Conservation (phyloP, 2,888 invertebrate genomes). For the Archaeoteleia sp. region DNA sequence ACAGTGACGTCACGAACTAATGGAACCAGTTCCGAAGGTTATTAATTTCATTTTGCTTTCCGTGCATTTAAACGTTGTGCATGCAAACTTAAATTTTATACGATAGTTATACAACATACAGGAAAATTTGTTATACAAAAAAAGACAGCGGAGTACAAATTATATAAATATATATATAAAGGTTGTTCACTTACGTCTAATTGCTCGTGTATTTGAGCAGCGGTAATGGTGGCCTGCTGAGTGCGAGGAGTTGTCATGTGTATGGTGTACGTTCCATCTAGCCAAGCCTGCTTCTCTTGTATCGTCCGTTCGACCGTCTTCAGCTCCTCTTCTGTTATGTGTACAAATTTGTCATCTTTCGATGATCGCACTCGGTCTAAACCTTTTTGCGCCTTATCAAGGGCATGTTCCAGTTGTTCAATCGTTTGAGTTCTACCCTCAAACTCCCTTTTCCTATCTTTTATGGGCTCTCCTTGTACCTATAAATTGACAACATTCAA, state of each 20-base stretch:
- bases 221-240: conserved; percentile 84
- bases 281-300: conserved; percentile 80
- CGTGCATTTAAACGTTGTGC: no score
- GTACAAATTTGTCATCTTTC: conserved; percentile 85
- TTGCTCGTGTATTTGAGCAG: conserved; percentile 87
- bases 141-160: no score
- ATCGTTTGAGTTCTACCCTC: conserved; percentile 87
- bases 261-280: conserved; percentile 84
- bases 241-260: conserved; percentile 81
- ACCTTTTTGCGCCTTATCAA: conserved; percentile 89
- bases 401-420: conserved; percentile 85
- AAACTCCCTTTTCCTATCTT: conserved; percentile 86
- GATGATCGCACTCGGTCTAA: conserved; percentile 80
- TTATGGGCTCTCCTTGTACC: conserved; percentile 92
- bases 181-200: conserved; percentile 85
- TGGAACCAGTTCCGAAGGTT: no score
- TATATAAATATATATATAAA: no score
- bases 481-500: conserved; percentile 73
- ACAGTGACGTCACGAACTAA: no score
- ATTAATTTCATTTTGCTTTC: no score
- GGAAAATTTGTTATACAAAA: no score
- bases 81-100: no score
- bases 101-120: no score
- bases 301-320: conserved; percentile 85
- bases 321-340: conserved; percentile 88